Evolutionary conservation across 1,140 invertebrate genomes (phyloP).

Genomic region (Leptoteleia sp.): DNA sequence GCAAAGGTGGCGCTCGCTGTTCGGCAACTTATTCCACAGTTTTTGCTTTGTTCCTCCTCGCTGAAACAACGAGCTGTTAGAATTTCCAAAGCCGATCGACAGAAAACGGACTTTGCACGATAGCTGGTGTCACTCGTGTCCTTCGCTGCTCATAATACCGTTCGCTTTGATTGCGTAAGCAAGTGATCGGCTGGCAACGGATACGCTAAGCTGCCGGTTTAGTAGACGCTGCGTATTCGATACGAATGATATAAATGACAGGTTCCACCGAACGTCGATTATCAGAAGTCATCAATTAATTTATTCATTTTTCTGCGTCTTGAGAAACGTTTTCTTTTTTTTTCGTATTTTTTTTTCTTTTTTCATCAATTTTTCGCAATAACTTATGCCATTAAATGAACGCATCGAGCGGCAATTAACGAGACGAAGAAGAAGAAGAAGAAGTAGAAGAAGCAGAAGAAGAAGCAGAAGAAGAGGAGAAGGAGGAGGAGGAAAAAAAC

Average conservation of each 20-base stretch:
- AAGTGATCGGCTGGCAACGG: constrained; percentile 73
- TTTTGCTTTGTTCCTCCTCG: constrained; percentile 40
- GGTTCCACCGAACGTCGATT: constrained; percentile 66
- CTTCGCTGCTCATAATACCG: constrained; percentile 77
- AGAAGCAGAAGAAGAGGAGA: too few species aligned
- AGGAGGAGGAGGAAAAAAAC: too few species aligned
- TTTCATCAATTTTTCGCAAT: constrained; percentile 14
- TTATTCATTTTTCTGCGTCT: constrained; percentile 67
- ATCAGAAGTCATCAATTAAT: constrained; percentile 68
- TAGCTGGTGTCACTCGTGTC: constrained; percentile 74
- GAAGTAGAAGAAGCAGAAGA: too few species aligned
- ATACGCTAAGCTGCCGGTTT: constrained; percentile 67
- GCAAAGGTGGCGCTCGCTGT: too few species aligned
- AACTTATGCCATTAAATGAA: constrained; percentile 35
- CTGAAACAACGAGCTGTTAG: constrained; percentile 53
- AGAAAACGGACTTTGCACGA: constrained; percentile 71
- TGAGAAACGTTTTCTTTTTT: constrained; percentile 57
- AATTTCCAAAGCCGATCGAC: constrained; percentile 70
- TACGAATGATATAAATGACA: constrained; percentile 68
- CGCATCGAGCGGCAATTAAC: constrained; percentile 45
- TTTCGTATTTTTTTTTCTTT: constrained; percentile 26
- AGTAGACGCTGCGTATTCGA: constrained; percentile 60
- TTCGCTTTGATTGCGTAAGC: constrained; percentile 77
- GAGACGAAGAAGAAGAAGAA: constrained; percentile 5
- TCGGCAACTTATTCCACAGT: too few species aligned